Conservation (phyloP, 2,888 invertebrate genomes). For the Mesodorylaimus sp. region DNA sequence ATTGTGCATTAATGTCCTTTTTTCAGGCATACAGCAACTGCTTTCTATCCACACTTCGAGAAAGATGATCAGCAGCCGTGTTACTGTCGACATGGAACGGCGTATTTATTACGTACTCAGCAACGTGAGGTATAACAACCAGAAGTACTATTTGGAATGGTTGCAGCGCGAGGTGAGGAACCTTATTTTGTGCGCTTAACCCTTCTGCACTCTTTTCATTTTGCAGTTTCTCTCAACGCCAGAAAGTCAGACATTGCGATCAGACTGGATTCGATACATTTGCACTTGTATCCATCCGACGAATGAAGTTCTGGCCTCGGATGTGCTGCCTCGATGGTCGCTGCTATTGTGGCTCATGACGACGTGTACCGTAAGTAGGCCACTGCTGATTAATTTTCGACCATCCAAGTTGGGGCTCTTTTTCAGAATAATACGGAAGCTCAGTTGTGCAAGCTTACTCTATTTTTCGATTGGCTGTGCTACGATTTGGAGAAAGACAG, state of each 20-base stretch:
- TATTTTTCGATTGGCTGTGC: slow-evolving; percentile 81
- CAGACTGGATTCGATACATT: slow-evolving; percentile 79
- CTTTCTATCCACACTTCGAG: slow-evolving; percentile 2
- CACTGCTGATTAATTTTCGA: background rate
- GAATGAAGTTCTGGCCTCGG: slow-evolving; percentile 75
- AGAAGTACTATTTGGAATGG: slow-evolving; percentile 84
- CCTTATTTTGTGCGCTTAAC: background rate
- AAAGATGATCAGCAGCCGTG: slow-evolving; percentile 36
- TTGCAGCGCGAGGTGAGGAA: slow-evolving; percentile 51
- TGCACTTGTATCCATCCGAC: slow-evolving; percentile 71
- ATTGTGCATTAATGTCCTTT: too few species aligned
- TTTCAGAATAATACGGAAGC: background rate
- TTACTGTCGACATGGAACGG: slow-evolving; percentile 79
- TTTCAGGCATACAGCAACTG: slow-evolving; percentile 1
- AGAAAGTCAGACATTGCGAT: slow-evolving; percentile 70
- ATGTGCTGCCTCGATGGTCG: slow-evolving; percentile 82
- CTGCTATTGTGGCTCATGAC: slow-evolving; percentile 58
- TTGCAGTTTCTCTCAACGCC: slow-evolving; percentile 66
- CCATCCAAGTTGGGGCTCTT: background rate
- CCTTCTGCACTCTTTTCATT: background rate
- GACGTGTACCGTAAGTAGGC: background rate
- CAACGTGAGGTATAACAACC: slow-evolving; percentile 67
- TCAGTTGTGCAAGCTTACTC: slow-evolving; percentile 44
- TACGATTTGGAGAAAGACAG: slow-evolving; percentile 75
- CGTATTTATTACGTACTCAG: slow-evolving; percentile 69